These are phyloP conservation scores for Gymnopithys bicolor DNA, from an alignment of 2,797 vertebrate genomes.

Conservation along the genomic window DNA sequence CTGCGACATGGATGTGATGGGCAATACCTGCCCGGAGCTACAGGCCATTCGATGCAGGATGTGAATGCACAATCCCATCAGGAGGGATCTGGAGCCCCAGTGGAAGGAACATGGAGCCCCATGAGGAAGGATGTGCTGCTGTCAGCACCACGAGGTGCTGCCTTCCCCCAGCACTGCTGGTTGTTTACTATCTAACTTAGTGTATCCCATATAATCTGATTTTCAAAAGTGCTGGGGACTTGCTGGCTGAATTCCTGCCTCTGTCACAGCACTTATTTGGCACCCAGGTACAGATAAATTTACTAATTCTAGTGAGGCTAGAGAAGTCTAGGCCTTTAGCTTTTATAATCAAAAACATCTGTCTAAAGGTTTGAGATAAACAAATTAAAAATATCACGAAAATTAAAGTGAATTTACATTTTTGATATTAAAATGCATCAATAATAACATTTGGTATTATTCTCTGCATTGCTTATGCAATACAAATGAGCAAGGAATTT, in stretches of 20 bases:
- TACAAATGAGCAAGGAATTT: not conserved
- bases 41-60: not conserved
- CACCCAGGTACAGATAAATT: not conserved
- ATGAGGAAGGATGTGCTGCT: not conserved
- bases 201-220: rapidly evolving
- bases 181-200: rapidly evolving
- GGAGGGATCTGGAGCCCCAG: not conserved
- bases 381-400: not conserved
- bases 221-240: not conserved
- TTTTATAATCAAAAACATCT: not conserved
- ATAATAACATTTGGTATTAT: not conserved
- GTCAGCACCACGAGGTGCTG: rapidly evolving
- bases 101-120: not conserved
- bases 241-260: not conserved
- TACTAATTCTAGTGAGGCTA: not conserved
- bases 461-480: not conserved
- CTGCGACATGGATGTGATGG: not conserved
- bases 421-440: not conserved
- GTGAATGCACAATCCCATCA: not conserved
- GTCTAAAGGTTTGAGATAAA: not conserved
- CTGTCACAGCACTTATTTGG: not conserved
- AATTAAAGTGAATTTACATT: not conserved
- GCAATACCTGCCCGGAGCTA: not conserved
- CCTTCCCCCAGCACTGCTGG: rapidly evolving
- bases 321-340: not conserved